Percentiles rank a stretch among this genome's conserved stretches.
Evolutionary conservation across 1,140 invertebrate species (phyloP).

Genomic region (Anastrepha ludens): DNA sequence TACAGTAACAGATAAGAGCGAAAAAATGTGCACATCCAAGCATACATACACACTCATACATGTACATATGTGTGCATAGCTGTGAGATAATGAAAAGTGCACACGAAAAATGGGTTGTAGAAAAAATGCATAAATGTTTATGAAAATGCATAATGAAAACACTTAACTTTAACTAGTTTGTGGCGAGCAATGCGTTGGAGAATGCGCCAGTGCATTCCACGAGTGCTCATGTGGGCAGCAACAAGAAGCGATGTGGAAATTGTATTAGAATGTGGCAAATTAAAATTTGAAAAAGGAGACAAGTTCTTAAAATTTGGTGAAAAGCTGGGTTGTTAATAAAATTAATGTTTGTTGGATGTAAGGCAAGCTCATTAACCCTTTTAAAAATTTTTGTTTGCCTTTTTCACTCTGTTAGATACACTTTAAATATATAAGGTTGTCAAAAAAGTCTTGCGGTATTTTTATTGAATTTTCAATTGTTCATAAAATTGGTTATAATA

Average conservation of each 20-base stretch:
- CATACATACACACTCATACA: background rate
- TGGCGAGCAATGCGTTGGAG: background rate
- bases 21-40: background rate
- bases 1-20: background rate
- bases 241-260: background rate
- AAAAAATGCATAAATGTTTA: conserved; percentile 17
- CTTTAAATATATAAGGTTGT: no score
- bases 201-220: background rate
- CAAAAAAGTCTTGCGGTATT: no score
- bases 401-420: no score
- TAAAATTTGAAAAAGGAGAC: background rate
- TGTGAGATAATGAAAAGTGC: background rate
- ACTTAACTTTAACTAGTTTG: conserved; percentile 22
- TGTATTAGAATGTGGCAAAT: background rate
- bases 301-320: background rate
- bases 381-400: no score
- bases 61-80: background rate
- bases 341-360: no score
- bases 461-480: no score
- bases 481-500: no score
- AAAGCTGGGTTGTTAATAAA: no score
- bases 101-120: background rate
- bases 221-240: background rate
- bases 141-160: conserved; percentile 28
- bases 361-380: no score